These are phyloP conservation scores for Lutjanus erythropterus DNA, from an alignment of 2,113 vertebrate genomes.

Conservation along the genomic window DNA sequence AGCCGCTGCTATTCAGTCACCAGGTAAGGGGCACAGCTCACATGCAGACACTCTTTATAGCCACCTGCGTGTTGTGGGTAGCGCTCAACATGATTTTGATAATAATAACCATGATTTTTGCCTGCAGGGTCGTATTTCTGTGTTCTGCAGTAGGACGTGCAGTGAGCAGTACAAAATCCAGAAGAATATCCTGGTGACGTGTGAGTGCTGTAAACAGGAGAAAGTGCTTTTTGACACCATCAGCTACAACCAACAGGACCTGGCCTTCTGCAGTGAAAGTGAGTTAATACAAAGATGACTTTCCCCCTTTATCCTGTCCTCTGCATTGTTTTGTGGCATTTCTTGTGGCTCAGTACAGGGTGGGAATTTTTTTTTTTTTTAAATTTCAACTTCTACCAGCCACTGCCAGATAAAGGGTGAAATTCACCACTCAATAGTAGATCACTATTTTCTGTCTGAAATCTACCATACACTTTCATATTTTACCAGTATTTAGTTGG, in stretches of 20 bases:
- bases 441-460: no score
- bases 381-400: no score
- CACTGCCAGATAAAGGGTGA: no score
- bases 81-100: neutral
- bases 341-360: neutral
- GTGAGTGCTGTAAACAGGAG: constrained; percentile 93
- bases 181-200: constrained; percentile 87
- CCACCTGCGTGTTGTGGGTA: neutral
- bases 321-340: neutral
- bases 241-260: constrained; percentile 89
- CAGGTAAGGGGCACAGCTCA: constrained; percentile 83
- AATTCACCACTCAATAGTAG: no score
- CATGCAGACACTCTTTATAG: neutral
- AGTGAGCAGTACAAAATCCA: constrained; percentile 93
- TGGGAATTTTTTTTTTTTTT: no score
- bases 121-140: constrained; percentile 90
- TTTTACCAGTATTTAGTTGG: no score
- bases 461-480: no score
- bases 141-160: constrained; percentile 94
- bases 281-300: constrained; percentile 52
- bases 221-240: constrained; percentile 92
- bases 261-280: constrained; percentile 95
- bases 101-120: neutral
- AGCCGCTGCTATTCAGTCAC: constrained; percentile 93
- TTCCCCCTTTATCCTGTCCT: neutral